A percentile compares a stretch with the other conserved stretches of the same genome.
Conservation (phyloP, 2,888 invertebrate species). For the Polydesmus complanatus region DNA sequence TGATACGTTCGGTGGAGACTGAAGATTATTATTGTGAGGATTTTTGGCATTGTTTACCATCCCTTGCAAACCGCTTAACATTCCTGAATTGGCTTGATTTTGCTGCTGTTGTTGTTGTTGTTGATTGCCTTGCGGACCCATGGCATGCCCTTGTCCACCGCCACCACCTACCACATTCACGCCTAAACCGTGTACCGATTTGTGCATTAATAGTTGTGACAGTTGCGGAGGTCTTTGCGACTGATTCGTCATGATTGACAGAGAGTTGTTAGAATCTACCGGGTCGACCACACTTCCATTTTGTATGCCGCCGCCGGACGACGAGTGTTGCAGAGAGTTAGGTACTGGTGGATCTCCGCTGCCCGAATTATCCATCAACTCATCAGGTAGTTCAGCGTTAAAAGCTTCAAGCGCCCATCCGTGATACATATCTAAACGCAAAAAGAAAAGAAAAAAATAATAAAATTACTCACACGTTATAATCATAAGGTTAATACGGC, state of each 20-base stretch:
- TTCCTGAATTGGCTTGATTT: not conserved
- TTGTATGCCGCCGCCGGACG: conserved; percentile 18
- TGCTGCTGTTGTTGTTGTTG: not conserved
- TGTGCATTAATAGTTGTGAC: conserved; percentile 18
- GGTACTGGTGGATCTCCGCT: conserved; percentile 15
- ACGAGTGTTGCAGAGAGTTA: not conserved
- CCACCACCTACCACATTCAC: conserved; percentile 9
- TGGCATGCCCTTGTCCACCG: conserved; percentile 15
- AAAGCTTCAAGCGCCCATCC: conserved; percentile 68
- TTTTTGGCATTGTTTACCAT: conserved; percentile 21
- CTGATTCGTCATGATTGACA: not conserved
- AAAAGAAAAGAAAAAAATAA: too few species aligned
- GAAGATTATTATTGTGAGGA: conserved; percentile 21
- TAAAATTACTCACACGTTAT: too few species aligned
- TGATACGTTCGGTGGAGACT: conserved; percentile 65
- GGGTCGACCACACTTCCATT: conserved; percentile 20
- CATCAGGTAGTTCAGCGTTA: conserved; percentile 67
- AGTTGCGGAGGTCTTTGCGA: conserved; percentile 21
- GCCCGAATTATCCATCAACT: conserved; percentile 48
- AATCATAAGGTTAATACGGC: too few species aligned
- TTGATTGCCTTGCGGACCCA: conserved; percentile 20
- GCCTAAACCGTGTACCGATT: conserved; percentile 16
- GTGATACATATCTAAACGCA: conserved; percentile 68
- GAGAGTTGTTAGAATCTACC: not conserved
- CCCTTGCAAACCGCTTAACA: conserved; percentile 16